Percentiles rank a stretch among this genome's conserved stretches.
Conservation (phyloP, 2,113 vertebrate species). For the Lutjanus erythropterus region DNA sequence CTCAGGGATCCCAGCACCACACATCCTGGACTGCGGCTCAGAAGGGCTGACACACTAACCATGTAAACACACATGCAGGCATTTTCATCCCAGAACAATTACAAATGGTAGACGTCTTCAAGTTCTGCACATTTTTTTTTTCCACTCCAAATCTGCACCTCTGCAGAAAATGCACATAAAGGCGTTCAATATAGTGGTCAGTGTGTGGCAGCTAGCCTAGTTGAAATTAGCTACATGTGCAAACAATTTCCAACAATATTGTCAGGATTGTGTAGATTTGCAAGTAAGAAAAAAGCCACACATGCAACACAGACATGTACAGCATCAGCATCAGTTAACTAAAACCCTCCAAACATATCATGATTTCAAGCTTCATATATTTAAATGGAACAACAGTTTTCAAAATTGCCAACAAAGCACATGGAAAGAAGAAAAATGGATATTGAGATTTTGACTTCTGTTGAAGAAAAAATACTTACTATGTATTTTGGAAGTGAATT, state of each 20-base stretch:
- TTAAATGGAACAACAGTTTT: neutral
- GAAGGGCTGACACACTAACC: constrained; percentile 61
- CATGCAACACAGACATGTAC: neutral
- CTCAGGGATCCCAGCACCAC: constrained; percentile 47
- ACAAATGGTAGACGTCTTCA: constrained; percentile 22
- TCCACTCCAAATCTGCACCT: constrained; percentile 7
- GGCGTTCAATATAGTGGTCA: neutral
- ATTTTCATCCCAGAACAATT: constrained; percentile 59
- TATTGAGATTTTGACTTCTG: neutral
- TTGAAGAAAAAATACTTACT: neutral
- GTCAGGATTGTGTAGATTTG: neutral
- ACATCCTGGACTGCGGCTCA: constrained; percentile 37
- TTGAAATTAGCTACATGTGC: neutral
- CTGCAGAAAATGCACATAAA: constrained; percentile 10
- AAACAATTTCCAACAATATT: constrained; percentile 6
- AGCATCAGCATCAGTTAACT: neutral
- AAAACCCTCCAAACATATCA: neutral
- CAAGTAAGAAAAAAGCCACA: neutral
- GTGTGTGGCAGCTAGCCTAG: neutral
- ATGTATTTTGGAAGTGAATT: neutral
- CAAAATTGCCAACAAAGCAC: neutral
- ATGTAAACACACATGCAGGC: constrained; percentile 53
- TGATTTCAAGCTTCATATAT: neutral
- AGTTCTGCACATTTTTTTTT: constrained; percentile 17
- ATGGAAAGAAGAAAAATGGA: neutral